phyloP scores from a whole-genome alignment of 2,888 invertebrate species.

The Conops quadrifasciatus region DNA sequence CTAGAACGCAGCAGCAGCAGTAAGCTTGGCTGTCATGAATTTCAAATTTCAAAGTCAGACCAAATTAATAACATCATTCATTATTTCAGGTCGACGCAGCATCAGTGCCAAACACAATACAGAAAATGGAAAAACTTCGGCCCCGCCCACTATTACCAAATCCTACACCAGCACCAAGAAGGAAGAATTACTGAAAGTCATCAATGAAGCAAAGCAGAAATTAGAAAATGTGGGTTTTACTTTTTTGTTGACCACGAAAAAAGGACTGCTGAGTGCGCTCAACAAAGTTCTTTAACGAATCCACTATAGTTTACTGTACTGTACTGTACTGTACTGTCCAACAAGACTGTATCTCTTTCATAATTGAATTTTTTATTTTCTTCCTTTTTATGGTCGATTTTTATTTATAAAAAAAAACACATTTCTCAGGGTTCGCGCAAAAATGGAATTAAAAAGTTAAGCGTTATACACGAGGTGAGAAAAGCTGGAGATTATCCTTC shows the following conservation, averaged over 20 bases:
- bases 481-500: conserved; percentile 22
- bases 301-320: no score
- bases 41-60: neutral
- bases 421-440: conserved; percentile 60
- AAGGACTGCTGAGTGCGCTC: no score
- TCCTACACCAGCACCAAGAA: conserved; percentile 66
- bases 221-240: conserved; percentile 80
- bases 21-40: conserved; percentile 44
- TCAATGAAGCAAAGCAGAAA: conserved; percentile 85
- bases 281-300: no score
- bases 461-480: conserved; percentile 65
- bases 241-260: neutral
- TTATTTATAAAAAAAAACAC: conserved; percentile 39
- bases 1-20: conserved; percentile 62
- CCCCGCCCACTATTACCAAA: conserved; percentile 63
- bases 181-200: conserved; percentile 82
- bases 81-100: conserved; percentile 68
- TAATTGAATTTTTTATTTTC: conserved; percentile 37
- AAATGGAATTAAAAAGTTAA: conserved; percentile 61
- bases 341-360: conserved; percentile 31
- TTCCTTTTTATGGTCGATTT: conserved; percentile 45
- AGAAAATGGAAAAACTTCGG: conserved; percentile 57
- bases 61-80: neutral
- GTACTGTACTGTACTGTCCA: conserved; percentile 21
- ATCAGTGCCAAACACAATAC: conserved; percentile 71